Conservation (phyloP, 2,888 invertebrate species). For the Drosophila mayaguana region DNA sequence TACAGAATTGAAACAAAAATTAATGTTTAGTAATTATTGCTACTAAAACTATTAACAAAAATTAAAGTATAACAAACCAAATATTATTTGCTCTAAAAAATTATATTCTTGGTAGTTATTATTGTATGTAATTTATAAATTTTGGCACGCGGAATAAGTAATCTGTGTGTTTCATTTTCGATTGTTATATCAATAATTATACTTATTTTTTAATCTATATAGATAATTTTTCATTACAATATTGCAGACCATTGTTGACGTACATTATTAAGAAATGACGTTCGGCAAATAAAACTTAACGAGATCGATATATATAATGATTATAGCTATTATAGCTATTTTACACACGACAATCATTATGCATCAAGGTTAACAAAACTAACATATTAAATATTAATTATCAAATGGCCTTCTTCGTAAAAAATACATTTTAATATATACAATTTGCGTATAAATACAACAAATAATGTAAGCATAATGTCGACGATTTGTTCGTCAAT, state of each 20-base stretch:
- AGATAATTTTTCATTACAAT: constrained; percentile 49
- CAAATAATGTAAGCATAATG: constrained; percentile 11
- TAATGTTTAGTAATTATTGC: constrained; percentile 51
- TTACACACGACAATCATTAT: constrained; percentile 36
- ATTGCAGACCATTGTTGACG: constrained; percentile 70
- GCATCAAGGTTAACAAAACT: constrained; percentile 21
- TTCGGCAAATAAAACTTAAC: constrained; percentile 72
- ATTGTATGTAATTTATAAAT: constrained; percentile 41
- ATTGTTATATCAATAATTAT: constrained; percentile 2
- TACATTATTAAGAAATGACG: constrained; percentile 47
- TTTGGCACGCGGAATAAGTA: constrained; percentile 67
- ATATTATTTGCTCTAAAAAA: constrained; percentile 24
- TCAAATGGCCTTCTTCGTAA: constrained; percentile 54
- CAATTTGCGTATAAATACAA: constrained; percentile 39
- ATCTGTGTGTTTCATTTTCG: constrained; percentile 5
- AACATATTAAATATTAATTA: constrained; percentile 51
- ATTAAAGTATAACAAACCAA: constrained; percentile 19
- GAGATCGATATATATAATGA: constrained; percentile 60
- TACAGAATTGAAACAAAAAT: constrained; percentile 52
- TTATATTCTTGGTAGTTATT: constrained; percentile 18
- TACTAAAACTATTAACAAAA: constrained; percentile 55
- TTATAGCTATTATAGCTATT: constrained; percentile 48
- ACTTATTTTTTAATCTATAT: constrained; percentile 30
- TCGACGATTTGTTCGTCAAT: constrained; percentile 6
- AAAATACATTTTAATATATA: constrained; percentile 53